These are phyloP conservation scores for Eriocheir sinensis DNA, from an alignment of 1,140 invertebrate species.

Conservation along the genomic window DNA sequence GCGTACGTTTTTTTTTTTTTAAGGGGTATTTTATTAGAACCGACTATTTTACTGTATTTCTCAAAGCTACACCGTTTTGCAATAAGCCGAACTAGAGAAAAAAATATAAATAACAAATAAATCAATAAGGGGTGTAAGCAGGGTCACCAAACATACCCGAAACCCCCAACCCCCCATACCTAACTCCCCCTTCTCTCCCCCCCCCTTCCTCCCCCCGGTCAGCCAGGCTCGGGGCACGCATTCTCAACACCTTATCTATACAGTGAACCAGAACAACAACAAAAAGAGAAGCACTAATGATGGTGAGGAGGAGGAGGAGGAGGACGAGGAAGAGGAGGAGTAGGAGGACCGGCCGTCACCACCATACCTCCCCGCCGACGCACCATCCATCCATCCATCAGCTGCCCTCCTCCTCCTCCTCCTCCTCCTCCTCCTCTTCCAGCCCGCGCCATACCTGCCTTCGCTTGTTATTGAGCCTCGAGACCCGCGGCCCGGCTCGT, in stretches of 20 bases:
- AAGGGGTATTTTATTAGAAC: too few relatives aligned
- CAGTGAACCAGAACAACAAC: conserved; percentile 2
- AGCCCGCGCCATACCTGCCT: background rate
- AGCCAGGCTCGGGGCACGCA: background rate
- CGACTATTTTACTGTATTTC: too few relatives aligned
- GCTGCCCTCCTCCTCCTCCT: background rate
- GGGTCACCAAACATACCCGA: too few relatives aligned
- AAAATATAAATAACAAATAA: background rate
- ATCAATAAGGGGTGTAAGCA: background rate
- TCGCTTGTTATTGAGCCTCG: conserved; percentile 3
- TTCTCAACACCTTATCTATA: conserved; percentile 25
- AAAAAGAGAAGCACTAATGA: conserved; percentile 17
- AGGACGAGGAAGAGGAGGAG: too few relatives aligned
- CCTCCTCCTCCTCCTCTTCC: background rate
- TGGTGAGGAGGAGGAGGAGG: background rate
- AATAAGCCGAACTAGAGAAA: too few relatives aligned
- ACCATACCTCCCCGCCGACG: too few relatives aligned
- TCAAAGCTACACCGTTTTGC: too few relatives aligned
- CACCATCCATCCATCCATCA: background rate
- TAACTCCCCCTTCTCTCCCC: too few relatives aligned
- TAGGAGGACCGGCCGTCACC: too few relatives aligned
- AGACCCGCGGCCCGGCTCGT: background rate
- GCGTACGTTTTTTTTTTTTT: too few relatives aligned
- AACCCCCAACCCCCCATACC: too few relatives aligned
- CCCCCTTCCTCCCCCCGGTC: background rate